Conservation (phyloP, 2,113 vertebrate genomes). For the Pelecanus crispus region DNA sequence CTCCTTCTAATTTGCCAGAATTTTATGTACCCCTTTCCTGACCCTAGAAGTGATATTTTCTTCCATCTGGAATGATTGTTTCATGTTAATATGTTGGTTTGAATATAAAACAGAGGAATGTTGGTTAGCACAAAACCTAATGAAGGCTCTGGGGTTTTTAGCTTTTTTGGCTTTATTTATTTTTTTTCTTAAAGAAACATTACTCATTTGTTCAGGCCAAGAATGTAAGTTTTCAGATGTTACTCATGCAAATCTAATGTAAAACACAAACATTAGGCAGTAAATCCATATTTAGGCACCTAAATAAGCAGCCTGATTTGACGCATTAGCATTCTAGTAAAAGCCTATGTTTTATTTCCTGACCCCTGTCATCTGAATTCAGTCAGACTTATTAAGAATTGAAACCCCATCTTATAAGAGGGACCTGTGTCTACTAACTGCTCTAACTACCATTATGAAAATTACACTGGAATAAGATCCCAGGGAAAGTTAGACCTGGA, state of each 20-base stretch:
- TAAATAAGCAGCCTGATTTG: constrained; percentile 28
- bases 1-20: constrained; percentile 63
- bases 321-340: constrained; percentile 14
- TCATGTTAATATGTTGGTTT: constrained; percentile 54
- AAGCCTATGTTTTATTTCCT: background rate
- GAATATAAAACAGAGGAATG: constrained; percentile 60
- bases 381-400: background rate
- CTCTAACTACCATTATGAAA: background rate
- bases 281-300: constrained; percentile 36
- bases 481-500: background rate
- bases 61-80: constrained; percentile 65
- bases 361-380: background rate
- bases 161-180: constrained; percentile 33
- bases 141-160: constrained; percentile 61
- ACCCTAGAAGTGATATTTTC: constrained; percentile 58
- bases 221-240: constrained; percentile 33
- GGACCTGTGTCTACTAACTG: background rate
- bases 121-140: constrained; percentile 62
- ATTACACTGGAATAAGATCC: background rate
- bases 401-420: background rate
- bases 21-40: constrained; percentile 61
- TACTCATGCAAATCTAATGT: constrained; percentile 29
- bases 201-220: constrained; percentile 32
- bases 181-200: constrained; percentile 52
- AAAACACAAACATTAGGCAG: constrained; percentile 19